Evolutionary conservation across 2,797 vertebrate genomes (phyloP).

Genomic region (Nyctibius grandis): DNA sequence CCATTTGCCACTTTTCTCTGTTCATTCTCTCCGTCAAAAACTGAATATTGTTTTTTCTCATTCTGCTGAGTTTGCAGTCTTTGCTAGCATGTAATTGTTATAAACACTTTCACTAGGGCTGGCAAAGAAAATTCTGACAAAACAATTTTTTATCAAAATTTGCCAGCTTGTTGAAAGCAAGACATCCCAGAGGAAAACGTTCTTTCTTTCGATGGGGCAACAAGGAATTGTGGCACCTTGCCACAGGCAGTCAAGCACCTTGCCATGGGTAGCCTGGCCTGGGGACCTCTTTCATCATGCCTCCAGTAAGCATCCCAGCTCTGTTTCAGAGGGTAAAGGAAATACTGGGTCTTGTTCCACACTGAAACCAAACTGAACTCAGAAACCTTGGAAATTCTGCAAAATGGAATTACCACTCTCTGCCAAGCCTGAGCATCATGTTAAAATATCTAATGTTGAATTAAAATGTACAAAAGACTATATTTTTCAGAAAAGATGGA

Average conservation of each 20-base stretch:
- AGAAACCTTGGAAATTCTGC: neutral
- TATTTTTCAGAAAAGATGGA: neutral
- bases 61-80: neutral
- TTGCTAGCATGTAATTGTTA: neutral
- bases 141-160: neutral
- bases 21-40: neutral
- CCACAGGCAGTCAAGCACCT: neutral
- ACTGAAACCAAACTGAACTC: neutral
- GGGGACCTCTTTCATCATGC: neutral
- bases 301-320: neutral
- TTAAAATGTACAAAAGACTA: neutral
- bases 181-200: neutral
- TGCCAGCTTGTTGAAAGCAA: neutral
- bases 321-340: neutral
- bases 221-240: neutral
- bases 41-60: neutral
- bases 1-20: neutral
- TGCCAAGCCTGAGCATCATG: neutral
- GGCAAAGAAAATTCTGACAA: neutral
- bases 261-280: neutral
- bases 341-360: neutral
- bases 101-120: neutral
- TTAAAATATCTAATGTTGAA: neutral
- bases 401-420: neutral
- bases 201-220: fast-evolving